Conservation (phyloP, 2,888 invertebrate genomes). For the Parthenolecanium corni region DNA sequence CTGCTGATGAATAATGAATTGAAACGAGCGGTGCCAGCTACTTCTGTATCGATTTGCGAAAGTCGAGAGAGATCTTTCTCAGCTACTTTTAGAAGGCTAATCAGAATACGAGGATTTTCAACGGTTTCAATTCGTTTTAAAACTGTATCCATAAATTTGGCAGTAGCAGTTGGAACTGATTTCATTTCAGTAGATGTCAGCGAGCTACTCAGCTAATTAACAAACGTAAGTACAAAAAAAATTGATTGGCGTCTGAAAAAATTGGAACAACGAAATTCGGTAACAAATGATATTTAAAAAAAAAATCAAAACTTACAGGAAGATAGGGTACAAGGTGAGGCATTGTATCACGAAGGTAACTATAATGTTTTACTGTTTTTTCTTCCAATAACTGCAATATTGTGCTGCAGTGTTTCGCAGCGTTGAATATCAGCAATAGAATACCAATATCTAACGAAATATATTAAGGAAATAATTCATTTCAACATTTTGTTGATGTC, state of each 20-base stretch:
- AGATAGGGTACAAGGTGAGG: conserved; percentile 74
- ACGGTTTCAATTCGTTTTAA: conserved; percentile 59
- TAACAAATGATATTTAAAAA: neutral
- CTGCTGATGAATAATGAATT: conserved; percentile 64
- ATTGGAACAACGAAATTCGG: neutral
- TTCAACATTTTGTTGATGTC: neutral
- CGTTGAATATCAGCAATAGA: conserved; percentile 85
- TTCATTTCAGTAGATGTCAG: conserved; percentile 31
- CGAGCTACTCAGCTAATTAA: conserved; percentile 2
- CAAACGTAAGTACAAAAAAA: neutral
- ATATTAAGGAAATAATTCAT: neutral
- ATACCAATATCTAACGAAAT: conserved; percentile 60
- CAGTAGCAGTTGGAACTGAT: conserved; percentile 39
- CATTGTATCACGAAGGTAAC: conserved; percentile 83
- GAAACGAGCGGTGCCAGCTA: conserved; percentile 49
- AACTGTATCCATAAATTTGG: conserved; percentile 61
- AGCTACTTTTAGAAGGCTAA: conserved; percentile 50
- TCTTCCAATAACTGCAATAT: conserved; percentile 86
- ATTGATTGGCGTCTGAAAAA: neutral
- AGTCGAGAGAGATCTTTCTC: conserved; percentile 55
- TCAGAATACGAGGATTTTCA: conserved; percentile 43
- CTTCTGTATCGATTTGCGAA: conserved; percentile 38
- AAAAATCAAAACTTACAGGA: conserved; percentile 40
- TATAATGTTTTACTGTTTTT: conserved; percentile 84
- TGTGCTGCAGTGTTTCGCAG: conserved; percentile 78